These are phyloP conservation scores for Neelides sp. DNA, from an alignment of 1,140 invertebrate species.

Conservation along the genomic window DNA sequence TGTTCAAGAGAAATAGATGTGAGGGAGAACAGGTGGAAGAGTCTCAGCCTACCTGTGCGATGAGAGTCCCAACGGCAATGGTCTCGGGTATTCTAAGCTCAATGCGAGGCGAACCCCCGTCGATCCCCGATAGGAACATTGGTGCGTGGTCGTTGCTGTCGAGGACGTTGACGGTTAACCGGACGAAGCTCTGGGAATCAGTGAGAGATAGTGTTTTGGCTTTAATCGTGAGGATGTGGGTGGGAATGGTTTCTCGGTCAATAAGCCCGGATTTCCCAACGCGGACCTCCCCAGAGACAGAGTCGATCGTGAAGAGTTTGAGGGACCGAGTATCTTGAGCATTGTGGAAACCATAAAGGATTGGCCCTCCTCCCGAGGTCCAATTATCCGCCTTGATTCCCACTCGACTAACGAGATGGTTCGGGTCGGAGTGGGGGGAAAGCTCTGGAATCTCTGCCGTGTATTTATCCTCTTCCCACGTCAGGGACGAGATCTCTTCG, in stretches of 20 bases:
- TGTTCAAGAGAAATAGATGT: too few species aligned
- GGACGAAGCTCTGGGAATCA: slow-evolving; percentile 25
- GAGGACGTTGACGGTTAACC: slow-evolving; percentile 18
- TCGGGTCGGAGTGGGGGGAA: slow-evolving; percentile 8
- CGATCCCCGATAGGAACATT: not conserved
- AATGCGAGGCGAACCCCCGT: slow-evolving; percentile 13
- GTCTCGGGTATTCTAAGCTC: slow-evolving; percentile 30
- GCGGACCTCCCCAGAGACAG: slow-evolving; percentile 23
- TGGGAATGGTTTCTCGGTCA: slow-evolving; percentile 26
- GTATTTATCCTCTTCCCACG: slow-evolving; percentile 28
- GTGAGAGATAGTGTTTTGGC: slow-evolving; percentile 23
- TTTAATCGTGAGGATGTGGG: slow-evolving; percentile 29
- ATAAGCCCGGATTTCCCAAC: slow-evolving; percentile 16
- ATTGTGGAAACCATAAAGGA: slow-evolving; percentile 31
- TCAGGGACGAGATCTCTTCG: slow-evolving; percentile 25
- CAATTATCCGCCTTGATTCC: slow-evolving; percentile 23
- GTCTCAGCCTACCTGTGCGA: slow-evolving; percentile 26
- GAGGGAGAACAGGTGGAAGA: not conserved
- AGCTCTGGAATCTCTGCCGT: slow-evolving; percentile 20
- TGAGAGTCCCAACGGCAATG: slow-evolving; percentile 22
- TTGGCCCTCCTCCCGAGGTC: slow-evolving; percentile 11
- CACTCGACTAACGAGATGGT: slow-evolving; percentile 14
- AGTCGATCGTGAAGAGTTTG: slow-evolving; percentile 27
- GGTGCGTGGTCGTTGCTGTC: slow-evolving; percentile 9
- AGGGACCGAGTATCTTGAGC: slow-evolving; percentile 22